Evolutionary conservation across 2,888 invertebrate genomes (phyloP).

Genomic region (Ormia ochracea): DNA sequence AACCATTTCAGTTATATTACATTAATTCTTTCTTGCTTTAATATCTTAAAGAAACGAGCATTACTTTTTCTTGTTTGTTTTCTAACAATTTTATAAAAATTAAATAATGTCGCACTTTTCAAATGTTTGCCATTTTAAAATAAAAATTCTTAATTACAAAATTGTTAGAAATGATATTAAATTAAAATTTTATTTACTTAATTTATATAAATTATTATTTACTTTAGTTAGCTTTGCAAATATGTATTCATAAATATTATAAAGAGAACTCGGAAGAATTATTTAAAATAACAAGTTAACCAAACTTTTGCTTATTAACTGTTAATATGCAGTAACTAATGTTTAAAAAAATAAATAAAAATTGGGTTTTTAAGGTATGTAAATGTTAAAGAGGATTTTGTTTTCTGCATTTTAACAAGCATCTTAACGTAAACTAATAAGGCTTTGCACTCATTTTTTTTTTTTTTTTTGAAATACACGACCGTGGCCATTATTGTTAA

Average conservation of each 20-base stretch:
- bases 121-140: not conserved
- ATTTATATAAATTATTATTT: conserved; percentile 50
- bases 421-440: conserved; percentile 49
- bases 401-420: conserved; percentile 21
- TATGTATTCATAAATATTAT: conserved; percentile 43
- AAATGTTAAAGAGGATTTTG: conserved; percentile 34
- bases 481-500: not conserved
- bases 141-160: conserved; percentile 23
- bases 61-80: conserved; percentile 28
- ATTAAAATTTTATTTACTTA: conserved; percentile 49
- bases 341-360: conserved; percentile 51
- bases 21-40: conserved; percentile 35
- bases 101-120: not conserved
- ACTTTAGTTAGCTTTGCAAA: conserved; percentile 49
- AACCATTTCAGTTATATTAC: conserved; percentile 45
- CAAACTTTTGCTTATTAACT: conserved; percentile 35
- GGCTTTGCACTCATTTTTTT: conserved; percentile 37
- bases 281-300: conserved; percentile 42
- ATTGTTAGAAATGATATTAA: conserved; percentile 25
- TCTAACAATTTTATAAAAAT: conserved; percentile 46
- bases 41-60: conserved; percentile 56
- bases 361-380: conserved; percentile 45
- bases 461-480: conserved; percentile 1
- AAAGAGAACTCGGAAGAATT: conserved; percentile 49
- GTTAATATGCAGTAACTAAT: conserved; percentile 41